Evolutionary conservation across 2,888 invertebrate genomes (phyloP), one percentile per base, ranked within the genome.

Genomic region (Sminthurinus aureus): DNA sequence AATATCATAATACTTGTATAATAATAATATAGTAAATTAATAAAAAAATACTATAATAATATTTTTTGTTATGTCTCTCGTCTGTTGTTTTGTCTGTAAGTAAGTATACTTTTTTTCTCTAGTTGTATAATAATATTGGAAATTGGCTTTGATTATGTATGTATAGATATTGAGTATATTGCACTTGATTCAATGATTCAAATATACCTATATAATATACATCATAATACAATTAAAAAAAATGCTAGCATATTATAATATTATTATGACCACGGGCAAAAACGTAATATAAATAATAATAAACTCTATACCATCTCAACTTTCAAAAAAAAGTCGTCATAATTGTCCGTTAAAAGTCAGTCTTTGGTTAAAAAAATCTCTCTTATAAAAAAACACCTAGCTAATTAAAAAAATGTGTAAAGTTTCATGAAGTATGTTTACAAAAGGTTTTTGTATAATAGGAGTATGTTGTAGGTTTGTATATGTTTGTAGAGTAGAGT

Each of bases 261-360:
- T 15, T 67, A 67, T 20, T 11, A 15, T 67, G 24, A 22, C 38
- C 26, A 11, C 13, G 26, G 12, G 18, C 15, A 74, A 74, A 74
- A 74, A 22, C 38, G 20, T 74, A 26, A 24, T 75, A 80, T 13
- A 83, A n/a, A 66, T 76, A 74, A 67, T 79, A 81, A 80, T 74
- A 75, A 83, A 84, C 80, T 38, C 38, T 38, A 38, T 38, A 38
- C 38, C 82, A 85, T 85, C 78, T 84, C 73, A 67, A 82, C 82
- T 76, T 79, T 78, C 82, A 82, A 77, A 26, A 79, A 79, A 85
- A 84, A 86, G 84, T 80, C 85, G 86, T 88, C 87, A 84, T 85
- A 38, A 38, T 86, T 85, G 85, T 87, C 86, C 85, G 85, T 85
- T 82, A 86, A 86, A 87, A 85, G 88, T 88, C 88, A 88, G 88